These are phyloP conservation scores for Todiramphus saurophagus DNA, from an alignment of 2,113 vertebrate genomes.

Conservation along the genomic window DNA sequence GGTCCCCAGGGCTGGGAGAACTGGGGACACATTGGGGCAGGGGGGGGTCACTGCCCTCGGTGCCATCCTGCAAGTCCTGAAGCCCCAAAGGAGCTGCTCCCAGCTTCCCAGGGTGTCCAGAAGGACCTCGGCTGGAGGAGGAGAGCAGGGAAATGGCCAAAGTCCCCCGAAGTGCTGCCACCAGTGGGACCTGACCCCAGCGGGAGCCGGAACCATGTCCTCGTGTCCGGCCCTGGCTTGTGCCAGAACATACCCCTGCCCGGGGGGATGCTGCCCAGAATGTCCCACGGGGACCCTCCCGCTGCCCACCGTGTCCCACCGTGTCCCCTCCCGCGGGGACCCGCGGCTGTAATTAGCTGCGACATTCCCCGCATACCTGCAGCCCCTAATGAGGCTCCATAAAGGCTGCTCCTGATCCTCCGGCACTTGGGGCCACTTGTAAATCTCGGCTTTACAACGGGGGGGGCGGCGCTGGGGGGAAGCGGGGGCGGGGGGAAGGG, in stretches of 20 bases:
- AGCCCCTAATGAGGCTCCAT: conserved; percentile 67
- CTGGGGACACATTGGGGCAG: neutral
- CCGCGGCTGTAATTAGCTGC: conserved; percentile 1
- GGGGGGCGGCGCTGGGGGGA: neutral
- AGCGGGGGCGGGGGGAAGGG: neutral
- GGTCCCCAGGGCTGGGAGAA: neutral
- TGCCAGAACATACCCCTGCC: neutral
- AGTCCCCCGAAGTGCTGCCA: too few species aligned
- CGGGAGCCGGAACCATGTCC: neutral
- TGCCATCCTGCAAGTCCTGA: rapidly evolving
- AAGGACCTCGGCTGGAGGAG: neutral
- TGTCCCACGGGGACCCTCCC: too few species aligned
- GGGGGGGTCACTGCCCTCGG: neutral
- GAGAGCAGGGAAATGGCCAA: neutral
- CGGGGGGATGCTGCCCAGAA: too few species aligned
- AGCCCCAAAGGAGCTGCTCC: neutral
- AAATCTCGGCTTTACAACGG: conserved; percentile 45
- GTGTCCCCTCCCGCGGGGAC: neutral
- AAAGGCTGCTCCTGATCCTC: conserved; percentile 39
- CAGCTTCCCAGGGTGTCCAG: too few species aligned
- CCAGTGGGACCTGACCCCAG: too few species aligned
- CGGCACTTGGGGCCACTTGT: conserved; percentile 33
- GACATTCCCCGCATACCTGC: conserved; percentile 64
- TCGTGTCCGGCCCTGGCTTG: rapidly evolving
- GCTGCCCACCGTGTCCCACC: neutral